Evolutionary conservation across 2,888 invertebrate genomes (phyloP).

Genomic region (Hydrotaea diabolus): DNA sequence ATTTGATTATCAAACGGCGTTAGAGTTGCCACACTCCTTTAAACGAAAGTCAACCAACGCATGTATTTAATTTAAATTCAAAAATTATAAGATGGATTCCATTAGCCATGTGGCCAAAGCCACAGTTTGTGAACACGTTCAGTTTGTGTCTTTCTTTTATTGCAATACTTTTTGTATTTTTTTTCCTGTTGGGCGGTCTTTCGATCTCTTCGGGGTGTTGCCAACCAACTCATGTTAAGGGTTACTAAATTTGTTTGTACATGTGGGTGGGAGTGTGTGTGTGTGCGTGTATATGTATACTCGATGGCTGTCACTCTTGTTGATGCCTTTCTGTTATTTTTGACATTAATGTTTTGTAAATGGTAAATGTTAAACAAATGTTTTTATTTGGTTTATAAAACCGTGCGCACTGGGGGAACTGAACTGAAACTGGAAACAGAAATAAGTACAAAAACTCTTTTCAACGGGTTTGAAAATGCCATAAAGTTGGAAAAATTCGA

Average conservation of each 20-base stretch:
- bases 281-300: too few relatives aligned
- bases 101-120: not conserved
- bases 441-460: too few relatives aligned
- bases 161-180: not conserved
- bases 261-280: not conserved
- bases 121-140: too few relatives aligned
- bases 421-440: not conserved
- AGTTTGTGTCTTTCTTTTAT: not conserved
- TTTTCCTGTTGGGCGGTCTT: constrained; percentile 25
- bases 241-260: not conserved
- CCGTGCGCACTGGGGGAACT: not conserved
- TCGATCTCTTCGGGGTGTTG: not conserved
- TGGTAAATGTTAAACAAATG: constrained; percentile 66
- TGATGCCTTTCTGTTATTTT: constrained; percentile 47
- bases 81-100: not conserved
- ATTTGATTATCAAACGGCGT: not conserved
- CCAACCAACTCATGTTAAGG: not conserved
- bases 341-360: constrained; percentile 61
- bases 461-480: too few relatives aligned
- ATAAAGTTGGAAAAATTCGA: too few relatives aligned
- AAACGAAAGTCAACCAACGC: not conserved
- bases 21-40: not conserved
- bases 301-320: constrained; percentile 48
- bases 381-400: constrained; percentile 35
- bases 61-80: not conserved